These are phyloP conservation scores for Calidris pugnax DNA, from an alignment of 2,113 vertebrate species.

Conservation along the genomic window DNA sequence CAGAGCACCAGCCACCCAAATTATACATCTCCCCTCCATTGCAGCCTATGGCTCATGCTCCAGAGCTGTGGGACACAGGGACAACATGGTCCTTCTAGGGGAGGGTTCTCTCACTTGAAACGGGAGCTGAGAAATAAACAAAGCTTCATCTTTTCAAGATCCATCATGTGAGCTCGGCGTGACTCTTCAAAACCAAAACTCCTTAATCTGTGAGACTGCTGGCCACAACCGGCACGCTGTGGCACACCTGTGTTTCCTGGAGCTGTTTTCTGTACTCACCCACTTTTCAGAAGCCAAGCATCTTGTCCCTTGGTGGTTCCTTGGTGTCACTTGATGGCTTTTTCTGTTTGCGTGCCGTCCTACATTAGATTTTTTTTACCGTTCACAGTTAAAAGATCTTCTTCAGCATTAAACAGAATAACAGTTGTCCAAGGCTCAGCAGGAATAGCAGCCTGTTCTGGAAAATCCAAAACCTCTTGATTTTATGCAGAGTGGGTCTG, in stretches of 20 bases:
- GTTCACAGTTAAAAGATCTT: background rate
- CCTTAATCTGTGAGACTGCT: background rate
- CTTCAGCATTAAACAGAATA: background rate
- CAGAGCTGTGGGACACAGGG: accelerated
- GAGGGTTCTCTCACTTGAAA: background rate
- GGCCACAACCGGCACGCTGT: too few relatives aligned
- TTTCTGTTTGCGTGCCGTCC: background rate
- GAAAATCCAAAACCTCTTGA: background rate
- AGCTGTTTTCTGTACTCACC: background rate
- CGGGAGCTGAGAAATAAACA: background rate
- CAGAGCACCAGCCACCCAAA: background rate
- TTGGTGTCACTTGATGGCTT: background rate
- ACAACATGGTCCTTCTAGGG: background rate
- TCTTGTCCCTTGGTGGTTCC: background rate
- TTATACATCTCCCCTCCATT: too few relatives aligned
- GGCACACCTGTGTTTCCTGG: background rate
- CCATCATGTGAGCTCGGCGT: accelerated
- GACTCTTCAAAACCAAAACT: background rate
- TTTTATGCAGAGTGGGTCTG: background rate
- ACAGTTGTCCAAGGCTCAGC: background rate
- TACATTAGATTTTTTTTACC: background rate
- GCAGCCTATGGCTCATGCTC: background rate
- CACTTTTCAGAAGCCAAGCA: background rate
- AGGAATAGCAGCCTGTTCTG: background rate
- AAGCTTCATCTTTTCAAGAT: background rate